phyloP scores from a whole-genome alignment of 2,113 vertebrate genomes.

The Heloderma charlesbogerti region DNA sequence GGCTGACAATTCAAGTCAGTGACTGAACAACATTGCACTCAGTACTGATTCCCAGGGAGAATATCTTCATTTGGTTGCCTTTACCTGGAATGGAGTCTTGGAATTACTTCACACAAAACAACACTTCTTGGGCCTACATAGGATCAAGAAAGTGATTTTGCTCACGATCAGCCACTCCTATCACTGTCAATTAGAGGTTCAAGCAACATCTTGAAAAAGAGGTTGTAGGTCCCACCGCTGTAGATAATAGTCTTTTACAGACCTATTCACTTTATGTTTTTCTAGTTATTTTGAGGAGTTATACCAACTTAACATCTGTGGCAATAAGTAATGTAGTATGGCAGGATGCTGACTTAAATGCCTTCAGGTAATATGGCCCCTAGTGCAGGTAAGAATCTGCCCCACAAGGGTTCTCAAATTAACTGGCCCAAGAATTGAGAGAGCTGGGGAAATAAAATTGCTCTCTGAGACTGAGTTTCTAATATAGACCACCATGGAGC shows the following conservation, averaged over 20 bases:
- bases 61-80: neutral
- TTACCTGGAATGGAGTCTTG: neutral
- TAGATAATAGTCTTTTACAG: conserved; percentile 1
- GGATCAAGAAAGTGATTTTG: neutral
- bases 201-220: neutral
- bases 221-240: neutral
- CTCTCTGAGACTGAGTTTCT: neutral
- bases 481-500: neutral
- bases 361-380: neutral
- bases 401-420: neutral
- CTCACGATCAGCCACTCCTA: neutral
- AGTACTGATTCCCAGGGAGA: neutral
- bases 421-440: neutral
- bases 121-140: neutral
- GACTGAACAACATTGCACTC: neutral
- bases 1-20: neutral
- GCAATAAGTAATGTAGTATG: neutral
- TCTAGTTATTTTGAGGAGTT: neutral
- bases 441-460: conserved; percentile 3
- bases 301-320: neutral
- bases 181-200: neutral
- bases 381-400: neutral
- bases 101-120: neutral
- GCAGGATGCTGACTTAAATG: neutral
- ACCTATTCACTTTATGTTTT: neutral